Evolutionary conservation across 1,140 invertebrate species (phyloP).

Genomic region (Drosophila pseudoobscura): DNA sequence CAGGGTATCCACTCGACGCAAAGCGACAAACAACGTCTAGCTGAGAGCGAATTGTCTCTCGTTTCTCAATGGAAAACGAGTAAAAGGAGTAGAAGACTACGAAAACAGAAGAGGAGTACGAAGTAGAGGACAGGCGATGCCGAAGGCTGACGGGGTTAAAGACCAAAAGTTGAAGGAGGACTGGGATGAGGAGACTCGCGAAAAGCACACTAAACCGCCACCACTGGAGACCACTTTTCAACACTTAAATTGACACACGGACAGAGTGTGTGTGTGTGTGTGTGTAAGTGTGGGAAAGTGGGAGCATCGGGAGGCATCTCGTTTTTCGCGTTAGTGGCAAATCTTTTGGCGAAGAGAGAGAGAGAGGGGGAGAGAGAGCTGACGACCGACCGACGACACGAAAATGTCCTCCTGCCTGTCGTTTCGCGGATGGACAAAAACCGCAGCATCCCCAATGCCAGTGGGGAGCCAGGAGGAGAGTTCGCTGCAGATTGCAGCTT

Average conservation of each 20-base stretch:
- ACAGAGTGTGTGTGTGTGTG: constrained; percentile 20
- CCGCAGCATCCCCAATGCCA: constrained; percentile 15
- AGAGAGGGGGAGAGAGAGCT: too few relatives aligned
- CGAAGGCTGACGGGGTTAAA: neutral
- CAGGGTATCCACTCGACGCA: neutral
- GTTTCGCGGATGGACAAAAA: constrained; percentile 43
- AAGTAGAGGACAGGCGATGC: too few relatives aligned
- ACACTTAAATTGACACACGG: constrained; percentile 75
- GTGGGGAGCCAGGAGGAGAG: constrained; percentile 7
- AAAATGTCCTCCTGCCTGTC: constrained; percentile 50
- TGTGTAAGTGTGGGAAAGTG: constrained; percentile 10
- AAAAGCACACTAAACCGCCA: constrained; percentile 69
- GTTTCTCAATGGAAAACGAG: constrained; percentile 14
- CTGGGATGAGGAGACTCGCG: constrained; percentile 25
- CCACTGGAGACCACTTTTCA: constrained; percentile 80
- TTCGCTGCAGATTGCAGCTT: constrained; percentile 21
- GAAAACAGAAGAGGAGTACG: neutral
- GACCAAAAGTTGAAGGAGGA: neutral
- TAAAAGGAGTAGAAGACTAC: neutral
- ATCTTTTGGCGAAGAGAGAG: constrained; percentile 44
- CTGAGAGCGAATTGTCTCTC: constrained; percentile 25
- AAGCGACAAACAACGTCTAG: constrained; percentile 26
- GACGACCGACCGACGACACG: constrained; percentile 49
- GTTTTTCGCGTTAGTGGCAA: constrained; percentile 63
- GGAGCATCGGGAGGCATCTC: constrained; percentile 31